Base-by-base conservation (phyloP, 2,797 vertebrate species). In the Hafferia zeledoni region DNA sequence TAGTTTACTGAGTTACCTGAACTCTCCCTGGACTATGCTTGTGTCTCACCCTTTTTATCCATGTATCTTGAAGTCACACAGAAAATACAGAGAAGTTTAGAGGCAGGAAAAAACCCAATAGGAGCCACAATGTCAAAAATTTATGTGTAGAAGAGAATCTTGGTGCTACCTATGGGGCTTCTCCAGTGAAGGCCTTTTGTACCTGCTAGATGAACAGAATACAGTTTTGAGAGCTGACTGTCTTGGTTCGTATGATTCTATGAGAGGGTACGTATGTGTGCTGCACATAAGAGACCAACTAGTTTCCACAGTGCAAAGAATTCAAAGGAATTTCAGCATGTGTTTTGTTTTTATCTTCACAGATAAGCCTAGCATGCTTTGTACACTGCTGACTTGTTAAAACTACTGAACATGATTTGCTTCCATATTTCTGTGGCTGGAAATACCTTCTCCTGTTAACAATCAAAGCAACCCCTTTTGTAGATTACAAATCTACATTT, bases 351-450 rank as follows among this genome's bases (percentile, higher is more conserved):
- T 83, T 52, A 13, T 70, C n/a, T 60, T 61, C 33, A 43, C 43
- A 43, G 47, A 46, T 31, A 89, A 84, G 13, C 19, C 16, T 23
- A 81, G 20, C 10, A 7, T 28, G 17, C 19, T 84, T 76, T 72
- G 17, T 52, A 55, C 19, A 4, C 10, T 53, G 23, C 33, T 87
- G 52, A 72, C 33, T 37, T 86, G 12, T 20, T 47, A 18, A 59
- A 79, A 33, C 5, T 31, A 28, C 31, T 77, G 49, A 57, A 56
- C 0, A 2, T 7, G 11, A 50, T 87, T 90, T 69, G 3, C 9
- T 1, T 72, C 18, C 1, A 0, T 47, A 52, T 56, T 74, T 3
- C 30, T 44, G 11, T 33, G 27, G 2, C 11, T 78, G 27, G 17
- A 72, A 88, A 52, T 11, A 65, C 6, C 5, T 78, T 70, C 81